Conservation (phyloP, 2,888 invertebrate species). For the Agrochola circellaris region DNA sequence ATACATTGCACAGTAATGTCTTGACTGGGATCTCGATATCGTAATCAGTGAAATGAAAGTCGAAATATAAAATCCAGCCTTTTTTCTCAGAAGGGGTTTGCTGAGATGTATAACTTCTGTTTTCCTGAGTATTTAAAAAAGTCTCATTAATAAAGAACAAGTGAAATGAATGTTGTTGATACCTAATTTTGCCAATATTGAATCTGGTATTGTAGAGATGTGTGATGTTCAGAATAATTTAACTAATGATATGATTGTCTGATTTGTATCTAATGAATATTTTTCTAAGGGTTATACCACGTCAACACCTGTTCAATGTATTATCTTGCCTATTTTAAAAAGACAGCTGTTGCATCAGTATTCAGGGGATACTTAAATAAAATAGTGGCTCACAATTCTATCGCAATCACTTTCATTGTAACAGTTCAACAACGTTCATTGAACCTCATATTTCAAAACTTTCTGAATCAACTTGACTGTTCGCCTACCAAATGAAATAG, state of each 20-base stretch:
- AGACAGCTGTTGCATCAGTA: not conserved
- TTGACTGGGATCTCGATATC: not conserved
- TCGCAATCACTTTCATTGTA: not conserved
- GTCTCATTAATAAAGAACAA: not conserved
- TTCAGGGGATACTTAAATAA: not conserved
- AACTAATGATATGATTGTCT: not conserved
- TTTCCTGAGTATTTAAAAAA: not conserved
- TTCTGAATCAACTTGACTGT: not conserved
- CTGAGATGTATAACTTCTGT: not conserved
- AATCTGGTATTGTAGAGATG: not conserved
- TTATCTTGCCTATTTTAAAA: not conserved
- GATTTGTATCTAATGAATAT: not conserved
- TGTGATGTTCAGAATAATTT: not conserved
- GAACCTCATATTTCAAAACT: constrained; percentile 7
- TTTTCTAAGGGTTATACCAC: not conserved
- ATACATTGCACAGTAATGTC: not conserved
- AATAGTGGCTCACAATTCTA: not conserved
- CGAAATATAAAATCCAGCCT: not conserved
- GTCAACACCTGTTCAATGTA: not conserved
- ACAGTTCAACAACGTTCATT: not conserved
- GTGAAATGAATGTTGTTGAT: no score
- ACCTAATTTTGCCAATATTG: not conserved
- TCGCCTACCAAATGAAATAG: constrained; percentile 20
- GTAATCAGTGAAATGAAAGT: not conserved
- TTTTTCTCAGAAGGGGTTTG: not conserved